A percentile compares a stretch with the other conserved stretches of the same genome.
These are phyloP conservation scores for Escarpia spicata DNA, from an alignment of 2,888 invertebrate genomes.

Conservation along the genomic window DNA sequence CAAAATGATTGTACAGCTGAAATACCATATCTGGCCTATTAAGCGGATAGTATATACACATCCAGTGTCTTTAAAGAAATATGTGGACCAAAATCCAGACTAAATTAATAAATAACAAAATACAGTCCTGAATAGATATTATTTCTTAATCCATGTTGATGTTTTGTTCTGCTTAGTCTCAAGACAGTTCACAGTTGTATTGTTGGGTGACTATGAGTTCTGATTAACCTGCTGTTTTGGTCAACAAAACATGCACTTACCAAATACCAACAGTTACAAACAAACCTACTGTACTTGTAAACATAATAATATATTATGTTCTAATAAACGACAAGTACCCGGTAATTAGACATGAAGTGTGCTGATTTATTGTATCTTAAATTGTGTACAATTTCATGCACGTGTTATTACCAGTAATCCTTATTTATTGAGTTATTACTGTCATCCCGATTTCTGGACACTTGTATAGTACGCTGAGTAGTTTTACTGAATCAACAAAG, in stretches of 20 bases:
- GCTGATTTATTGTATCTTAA: not conserved
- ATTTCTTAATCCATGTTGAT: not conserved
- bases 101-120: too few relatives aligned
- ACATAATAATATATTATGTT: too few relatives aligned
- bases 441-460: not conserved
- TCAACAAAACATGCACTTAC: not conserved
- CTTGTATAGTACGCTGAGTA: not conserved
- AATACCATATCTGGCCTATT: too few relatives aligned
- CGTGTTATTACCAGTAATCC: not conserved
- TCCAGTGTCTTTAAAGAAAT: too few relatives aligned
- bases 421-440: not conserved
- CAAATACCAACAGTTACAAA: not conserved
- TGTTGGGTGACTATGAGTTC: not conserved
- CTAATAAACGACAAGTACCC: not conserved
- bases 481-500: not conserved
- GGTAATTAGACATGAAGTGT: not conserved
- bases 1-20: too few relatives aligned
- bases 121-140: not conserved
- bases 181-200: not conserved
- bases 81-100: too few relatives aligned
- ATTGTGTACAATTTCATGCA: not conserved
- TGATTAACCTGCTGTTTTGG: not conserved
- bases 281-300: not conserved
- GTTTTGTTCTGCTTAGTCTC: not conserved
- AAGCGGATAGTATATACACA: too few relatives aligned